Evolutionary conservation across 2,113 vertebrate genomes (phyloP).

Genomic region (Pogona vitticeps): DNA sequence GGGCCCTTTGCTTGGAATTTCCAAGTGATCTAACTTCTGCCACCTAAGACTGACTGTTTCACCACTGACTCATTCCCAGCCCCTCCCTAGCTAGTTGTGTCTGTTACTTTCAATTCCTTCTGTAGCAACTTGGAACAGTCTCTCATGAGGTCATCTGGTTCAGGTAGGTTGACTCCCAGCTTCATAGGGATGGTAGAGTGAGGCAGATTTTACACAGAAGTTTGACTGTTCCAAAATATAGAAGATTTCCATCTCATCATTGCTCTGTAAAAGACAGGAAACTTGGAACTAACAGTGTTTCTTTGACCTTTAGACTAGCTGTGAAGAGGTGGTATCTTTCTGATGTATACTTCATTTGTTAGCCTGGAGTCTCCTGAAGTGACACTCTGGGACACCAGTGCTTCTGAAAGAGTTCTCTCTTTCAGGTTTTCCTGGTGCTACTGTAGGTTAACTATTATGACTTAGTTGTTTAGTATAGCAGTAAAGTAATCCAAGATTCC

Average conservation of each 20-base stretch:
- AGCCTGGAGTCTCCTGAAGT: neutral
- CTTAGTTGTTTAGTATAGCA: neutral
- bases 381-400: neutral
- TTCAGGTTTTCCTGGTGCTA: neutral
- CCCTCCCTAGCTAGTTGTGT: neutral
- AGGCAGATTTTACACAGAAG: neutral
- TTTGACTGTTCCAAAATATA: neutral
- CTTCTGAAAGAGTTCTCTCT: neutral
- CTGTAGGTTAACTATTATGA: neutral
- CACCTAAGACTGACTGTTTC: neutral
- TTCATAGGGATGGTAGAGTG: neutral
- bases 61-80: slow-evolving; percentile 14
- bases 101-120: neutral
- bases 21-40: neutral
- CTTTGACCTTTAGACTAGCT: neutral
- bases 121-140: neutral
- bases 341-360: neutral
- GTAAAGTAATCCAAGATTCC: neutral
- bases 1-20: slow-evolving; percentile 1
- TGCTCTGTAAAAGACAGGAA: too few relatives aligned
- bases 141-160: neutral
- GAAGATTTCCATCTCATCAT: neutral
- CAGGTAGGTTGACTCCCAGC: neutral
- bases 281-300: neutral
- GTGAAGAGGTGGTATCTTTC: neutral